Percentiles rank a stretch among this genome's conserved stretches.
Conservation (phyloP, 92 coral and sea anemone species). For the Muricea muricata region DNA sequence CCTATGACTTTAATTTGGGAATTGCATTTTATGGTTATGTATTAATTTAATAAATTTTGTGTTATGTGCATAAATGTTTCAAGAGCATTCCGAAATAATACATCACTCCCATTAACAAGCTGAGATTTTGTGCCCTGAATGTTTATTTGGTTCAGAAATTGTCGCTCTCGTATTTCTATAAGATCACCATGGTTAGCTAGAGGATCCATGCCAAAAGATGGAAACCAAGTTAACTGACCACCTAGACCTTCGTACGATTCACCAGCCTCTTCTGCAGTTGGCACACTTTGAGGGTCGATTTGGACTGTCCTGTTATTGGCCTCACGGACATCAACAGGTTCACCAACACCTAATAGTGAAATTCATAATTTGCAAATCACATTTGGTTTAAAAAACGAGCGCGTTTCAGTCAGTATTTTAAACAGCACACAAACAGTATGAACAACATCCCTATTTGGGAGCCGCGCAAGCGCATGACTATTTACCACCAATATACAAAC, state of each 20-base stretch:
- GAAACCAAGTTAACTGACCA: constrained; percentile 35
- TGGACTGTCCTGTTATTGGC: constrained; percentile 35
- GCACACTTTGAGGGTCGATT: constrained; percentile 19
- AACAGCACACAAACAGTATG: neutral
- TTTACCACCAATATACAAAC: too few species aligned
- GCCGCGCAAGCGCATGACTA: too few species aligned
- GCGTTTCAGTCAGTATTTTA: neutral
- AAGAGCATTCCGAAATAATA: constrained; percentile 20
- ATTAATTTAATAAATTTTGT: neutral
- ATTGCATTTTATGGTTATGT: too few species aligned
- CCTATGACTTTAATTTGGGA: neutral
- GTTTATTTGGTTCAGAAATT: constrained; percentile 14
- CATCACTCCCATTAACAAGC: constrained; percentile 34
- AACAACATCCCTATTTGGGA: too few species aligned
- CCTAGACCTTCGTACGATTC: constrained; percentile 28
- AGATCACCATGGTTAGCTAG: constrained; percentile 19
- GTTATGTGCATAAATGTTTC: neutral
- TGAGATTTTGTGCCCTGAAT: neutral
- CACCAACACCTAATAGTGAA: constrained; percentile 37
- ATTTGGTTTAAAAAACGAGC: too few species aligned
- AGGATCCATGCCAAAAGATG: constrained; percentile 45
- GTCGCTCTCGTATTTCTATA: constrained; percentile 10
- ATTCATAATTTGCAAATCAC: neutral
- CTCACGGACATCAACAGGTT: constrained; percentile 19
- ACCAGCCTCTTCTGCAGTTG: constrained; percentile 27